These are phyloP conservation scores for Gymnarchus niloticus DNA, from an alignment of 2,113 vertebrate genomes.

Conservation along the genomic window DNA sequence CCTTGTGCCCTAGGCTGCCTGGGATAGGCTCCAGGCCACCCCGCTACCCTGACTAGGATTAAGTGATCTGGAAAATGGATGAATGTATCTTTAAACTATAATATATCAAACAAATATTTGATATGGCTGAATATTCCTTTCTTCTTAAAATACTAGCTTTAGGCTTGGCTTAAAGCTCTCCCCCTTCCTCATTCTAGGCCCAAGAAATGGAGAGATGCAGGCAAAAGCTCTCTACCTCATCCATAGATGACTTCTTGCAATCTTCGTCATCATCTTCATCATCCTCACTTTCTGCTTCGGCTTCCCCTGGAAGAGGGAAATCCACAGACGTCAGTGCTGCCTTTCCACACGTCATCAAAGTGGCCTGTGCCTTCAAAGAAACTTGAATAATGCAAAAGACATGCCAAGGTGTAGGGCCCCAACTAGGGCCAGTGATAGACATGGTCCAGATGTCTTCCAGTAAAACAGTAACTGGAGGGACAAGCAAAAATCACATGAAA, in stretches of 20 bases:
- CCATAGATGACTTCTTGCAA: conserved; percentile 94
- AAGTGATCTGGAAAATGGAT: too few species aligned
- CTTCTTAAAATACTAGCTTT: background rate
- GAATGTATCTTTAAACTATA: background rate
- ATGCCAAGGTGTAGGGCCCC: background rate
- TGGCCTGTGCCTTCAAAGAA: background rate
- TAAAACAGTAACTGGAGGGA: too few species aligned
- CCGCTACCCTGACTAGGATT: too few species aligned
- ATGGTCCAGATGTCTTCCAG: background rate
- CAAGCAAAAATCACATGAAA: background rate
- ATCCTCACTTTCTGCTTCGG: conserved; percentile 89
- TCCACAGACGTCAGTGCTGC: background rate
- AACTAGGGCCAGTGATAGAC: background rate
- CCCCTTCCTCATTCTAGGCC: background rate
- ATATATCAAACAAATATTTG: background rate
- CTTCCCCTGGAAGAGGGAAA: conserved; percentile 69
- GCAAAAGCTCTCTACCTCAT: conserved; percentile 73
- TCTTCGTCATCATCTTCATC: conserved; percentile 89
- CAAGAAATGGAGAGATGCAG: background rate
- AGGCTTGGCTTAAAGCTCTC: background rate
- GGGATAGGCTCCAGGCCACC: too few species aligned
- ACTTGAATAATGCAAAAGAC: background rate
- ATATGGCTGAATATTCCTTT: background rate
- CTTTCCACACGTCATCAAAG: background rate
- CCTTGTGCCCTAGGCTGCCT: too few species aligned